Conservation (phyloP, 2,113 vertebrate genomes). For the Sorex araneus region DNA sequence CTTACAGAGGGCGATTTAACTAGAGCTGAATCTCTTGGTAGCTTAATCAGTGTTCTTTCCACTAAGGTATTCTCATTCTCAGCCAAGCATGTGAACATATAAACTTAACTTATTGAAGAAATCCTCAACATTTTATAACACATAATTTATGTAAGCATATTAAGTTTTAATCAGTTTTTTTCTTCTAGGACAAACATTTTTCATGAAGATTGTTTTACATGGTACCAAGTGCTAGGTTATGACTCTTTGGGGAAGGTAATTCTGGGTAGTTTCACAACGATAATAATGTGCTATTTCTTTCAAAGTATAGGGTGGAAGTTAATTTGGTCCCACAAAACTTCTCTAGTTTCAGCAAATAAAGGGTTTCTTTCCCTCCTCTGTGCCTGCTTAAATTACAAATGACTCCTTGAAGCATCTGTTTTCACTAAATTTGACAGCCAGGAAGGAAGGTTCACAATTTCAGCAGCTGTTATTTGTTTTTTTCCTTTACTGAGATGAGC, state of each 20-base stretch:
- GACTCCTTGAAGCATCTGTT: conserved; percentile 82
- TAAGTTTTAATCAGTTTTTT: conserved; percentile 27
- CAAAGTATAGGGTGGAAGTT: conserved; percentile 20
- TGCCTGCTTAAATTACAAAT: conserved; percentile 80
- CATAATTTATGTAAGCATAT: conserved; percentile 35
- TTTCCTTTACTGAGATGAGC: conserved; percentile 73
- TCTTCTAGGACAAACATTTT: background rate
- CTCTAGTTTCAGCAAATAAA: conserved; percentile 75
- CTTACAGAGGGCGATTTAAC: background rate
- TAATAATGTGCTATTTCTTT: background rate
- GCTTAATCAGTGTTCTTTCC: background rate
- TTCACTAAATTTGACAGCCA: conserved; percentile 84
- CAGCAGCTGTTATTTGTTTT: conserved; percentile 83
- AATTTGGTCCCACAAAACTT: conserved; percentile 61
- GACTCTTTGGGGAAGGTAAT: background rate
- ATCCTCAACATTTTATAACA: conserved; percentile 38
- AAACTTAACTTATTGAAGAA: background rate
- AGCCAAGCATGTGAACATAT: background rate
- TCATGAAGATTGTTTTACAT: background rate
- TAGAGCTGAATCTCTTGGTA: background rate
- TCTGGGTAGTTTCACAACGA: background rate
- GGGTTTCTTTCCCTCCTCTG: conserved; percentile 71
- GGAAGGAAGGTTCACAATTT: conserved; percentile 81
- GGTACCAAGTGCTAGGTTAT: background rate
- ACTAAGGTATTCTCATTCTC: background rate